These are phyloP conservation scores for Chionodraco myersi DNA, from an alignment of 2,113 vertebrate genomes.

Conservation along the genomic window DNA sequence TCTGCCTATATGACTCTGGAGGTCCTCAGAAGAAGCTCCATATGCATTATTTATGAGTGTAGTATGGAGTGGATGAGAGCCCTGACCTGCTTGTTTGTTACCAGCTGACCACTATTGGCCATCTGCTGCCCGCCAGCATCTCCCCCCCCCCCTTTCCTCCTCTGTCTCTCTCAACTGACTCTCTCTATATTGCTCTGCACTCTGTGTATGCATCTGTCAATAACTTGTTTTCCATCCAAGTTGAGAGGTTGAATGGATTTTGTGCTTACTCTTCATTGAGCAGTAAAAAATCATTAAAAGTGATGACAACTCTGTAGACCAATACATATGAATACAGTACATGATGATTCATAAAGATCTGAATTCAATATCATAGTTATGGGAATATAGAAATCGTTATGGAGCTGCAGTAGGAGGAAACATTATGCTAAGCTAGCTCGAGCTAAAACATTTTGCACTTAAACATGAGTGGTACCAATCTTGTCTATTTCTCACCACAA, in stretches of 20 bases:
- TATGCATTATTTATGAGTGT: conserved; percentile 72
- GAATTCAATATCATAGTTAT: not conserved
- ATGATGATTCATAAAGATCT: not conserved
- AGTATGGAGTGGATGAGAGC: conserved; percentile 55
- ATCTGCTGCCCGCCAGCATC: conserved; percentile 71
- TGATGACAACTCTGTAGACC: not conserved
- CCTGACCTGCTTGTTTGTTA: conserved; percentile 75
- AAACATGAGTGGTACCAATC: not conserved
- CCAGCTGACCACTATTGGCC: conserved; percentile 77
- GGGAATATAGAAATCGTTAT: not conserved
- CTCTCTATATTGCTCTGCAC: not conserved
- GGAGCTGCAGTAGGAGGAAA: not conserved
- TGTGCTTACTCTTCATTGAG: conserved; percentile 12
- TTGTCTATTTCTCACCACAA: conserved; percentile 3
- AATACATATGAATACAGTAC: not conserved
- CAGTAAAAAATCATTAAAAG: not conserved
- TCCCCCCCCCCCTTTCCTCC: not conserved
- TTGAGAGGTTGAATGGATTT: conserved; percentile 39
- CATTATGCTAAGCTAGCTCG: not conserved
- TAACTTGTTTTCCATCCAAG: conserved; percentile 28
- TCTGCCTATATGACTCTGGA: conserved; percentile 3
- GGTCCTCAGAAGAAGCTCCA: conserved; percentile 26
- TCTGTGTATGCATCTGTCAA: not conserved
- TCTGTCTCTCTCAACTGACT: not conserved
- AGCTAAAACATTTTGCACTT: not conserved